These are phyloP conservation scores for Caenorhabditis wallacei DNA, from an alignment of 2,888 invertebrate species.

Conservation along the genomic window DNA sequence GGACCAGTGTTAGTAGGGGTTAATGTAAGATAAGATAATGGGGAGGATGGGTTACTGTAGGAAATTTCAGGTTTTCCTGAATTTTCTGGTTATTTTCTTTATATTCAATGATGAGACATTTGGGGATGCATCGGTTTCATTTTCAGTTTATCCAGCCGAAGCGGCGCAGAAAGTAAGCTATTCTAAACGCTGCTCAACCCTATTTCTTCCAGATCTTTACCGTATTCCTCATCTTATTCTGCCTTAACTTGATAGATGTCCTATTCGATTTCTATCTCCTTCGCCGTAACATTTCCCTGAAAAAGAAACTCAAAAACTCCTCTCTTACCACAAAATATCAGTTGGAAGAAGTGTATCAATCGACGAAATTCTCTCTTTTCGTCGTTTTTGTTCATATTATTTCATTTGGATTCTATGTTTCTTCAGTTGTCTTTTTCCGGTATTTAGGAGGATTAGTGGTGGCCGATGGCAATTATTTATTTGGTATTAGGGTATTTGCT, in stretches of 20 bases:
- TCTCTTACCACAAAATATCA: constrained; percentile 38
- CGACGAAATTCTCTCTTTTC: constrained; percentile 31
- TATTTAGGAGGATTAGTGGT: constrained; percentile 18
- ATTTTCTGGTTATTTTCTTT: neutral
- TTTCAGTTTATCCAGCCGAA: constrained; percentile 19
- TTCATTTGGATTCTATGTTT: constrained; percentile 30
- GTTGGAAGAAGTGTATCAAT: constrained; percentile 40
- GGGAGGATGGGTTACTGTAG: neutral
- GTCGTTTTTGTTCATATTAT: constrained; percentile 30
- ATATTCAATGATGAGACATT: constrained; percentile 5
- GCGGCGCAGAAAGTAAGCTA: constrained; percentile 8
- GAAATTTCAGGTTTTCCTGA: neutral
- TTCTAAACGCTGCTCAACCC: neutral
- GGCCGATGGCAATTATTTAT: neutral
- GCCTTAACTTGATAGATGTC: constrained; percentile 5
- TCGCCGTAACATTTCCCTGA: neutral
- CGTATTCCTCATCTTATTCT: constrained; percentile 1
- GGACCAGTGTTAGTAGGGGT: constrained; percentile 13
- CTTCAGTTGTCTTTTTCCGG: constrained; percentile 3
- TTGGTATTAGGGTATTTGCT: neutral
- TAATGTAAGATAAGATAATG: constrained; percentile 1
- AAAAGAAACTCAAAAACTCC: constrained; percentile 1
- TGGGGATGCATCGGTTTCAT: constrained; percentile 6
- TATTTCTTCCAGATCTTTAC: constrained; percentile 13
- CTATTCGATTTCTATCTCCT: neutral